Evolutionary conservation across 2,113 vertebrate genomes (phyloP).

Genomic region (Poecile atricapillus): DNA sequence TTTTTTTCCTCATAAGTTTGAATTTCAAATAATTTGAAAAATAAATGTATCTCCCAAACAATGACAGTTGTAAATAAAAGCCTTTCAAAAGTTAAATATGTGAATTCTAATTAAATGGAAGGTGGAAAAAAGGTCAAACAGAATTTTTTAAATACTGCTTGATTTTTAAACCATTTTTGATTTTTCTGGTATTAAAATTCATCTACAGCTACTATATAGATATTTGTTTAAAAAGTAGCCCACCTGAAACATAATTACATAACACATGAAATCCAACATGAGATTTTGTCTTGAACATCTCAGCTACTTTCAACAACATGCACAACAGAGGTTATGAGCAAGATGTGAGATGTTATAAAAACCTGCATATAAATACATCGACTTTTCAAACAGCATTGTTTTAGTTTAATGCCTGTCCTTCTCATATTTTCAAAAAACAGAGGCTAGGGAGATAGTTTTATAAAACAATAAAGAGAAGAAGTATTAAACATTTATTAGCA

Average conservation of each 20-base stretch:
- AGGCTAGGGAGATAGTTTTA: not conserved
- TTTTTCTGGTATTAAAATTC: not conserved
- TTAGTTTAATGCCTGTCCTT: not conserved
- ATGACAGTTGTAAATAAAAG: not conserved
- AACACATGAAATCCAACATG: not conserved
- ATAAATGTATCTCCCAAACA: not conserved
- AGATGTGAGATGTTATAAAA: not conserved
- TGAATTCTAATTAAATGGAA: not conserved
- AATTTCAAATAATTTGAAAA: not conserved
- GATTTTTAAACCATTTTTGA: not conserved
- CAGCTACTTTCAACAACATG: not conserved
- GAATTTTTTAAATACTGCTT: not conserved
- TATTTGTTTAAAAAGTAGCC: not conserved
- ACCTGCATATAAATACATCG: fast-evolving
- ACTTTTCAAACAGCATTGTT: not conserved
- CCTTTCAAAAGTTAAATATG: fast-evolving
- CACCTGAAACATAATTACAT: not conserved
- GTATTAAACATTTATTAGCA: slow-evolving; percentile 60
- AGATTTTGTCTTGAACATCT: not conserved
- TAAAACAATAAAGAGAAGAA: not conserved
- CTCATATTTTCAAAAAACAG: not conserved
- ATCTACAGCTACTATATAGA: fast-evolving
- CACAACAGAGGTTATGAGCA: not conserved
- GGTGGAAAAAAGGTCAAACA: fast-evolving
- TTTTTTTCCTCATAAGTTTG: not conserved